These are phyloP conservation scores for Cataglyphis rosenhaueri DNA, from an alignment of 2,888 invertebrate genomes.

Conservation along the genomic window DNA sequence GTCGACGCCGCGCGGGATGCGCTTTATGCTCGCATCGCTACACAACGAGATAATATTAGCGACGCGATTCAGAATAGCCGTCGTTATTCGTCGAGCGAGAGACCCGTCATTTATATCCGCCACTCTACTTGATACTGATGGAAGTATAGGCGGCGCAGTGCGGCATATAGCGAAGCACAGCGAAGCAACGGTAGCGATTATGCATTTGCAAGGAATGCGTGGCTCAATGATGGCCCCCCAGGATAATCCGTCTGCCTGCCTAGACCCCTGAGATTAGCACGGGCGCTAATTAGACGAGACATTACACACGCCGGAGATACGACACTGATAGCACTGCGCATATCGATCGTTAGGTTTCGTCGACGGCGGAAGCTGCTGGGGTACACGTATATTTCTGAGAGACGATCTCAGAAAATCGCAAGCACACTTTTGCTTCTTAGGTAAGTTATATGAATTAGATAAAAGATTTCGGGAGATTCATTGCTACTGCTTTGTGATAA, in stretches of 20 bases:
- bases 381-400: neutral
- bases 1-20: conserved; percentile 35
- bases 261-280: conserved; percentile 53
- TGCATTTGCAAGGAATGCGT: conserved; percentile 47
- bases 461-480: neutral
- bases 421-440: neutral
- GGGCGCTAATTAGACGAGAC: conserved; percentile 61
- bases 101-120: conserved; percentile 53
- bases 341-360: conserved; percentile 35
- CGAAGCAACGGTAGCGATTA: conserved; percentile 43
- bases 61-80: conserved; percentile 45
- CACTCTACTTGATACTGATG: conserved; percentile 44
- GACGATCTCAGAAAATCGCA: conserved; percentile 22
- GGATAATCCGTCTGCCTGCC: conserved; percentile 56
- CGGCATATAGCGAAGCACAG: neutral
- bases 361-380: conserved; percentile 3
- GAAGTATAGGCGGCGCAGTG: conserved; percentile 40
- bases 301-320: conserved; percentile 55
- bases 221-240: conserved; percentile 50
- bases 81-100: conserved; percentile 49
- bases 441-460: neutral
- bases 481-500: neutral
- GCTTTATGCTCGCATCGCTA: conserved; percentile 31
- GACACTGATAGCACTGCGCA: conserved; percentile 42
- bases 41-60: conserved; percentile 50